A percentile compares a stretch with the other conserved stretches of the same genome.
Evolutionary conservation across 2,888 invertebrate genomes (phyloP).

Genomic region (Pyrrhosoma nymphula): DNA sequence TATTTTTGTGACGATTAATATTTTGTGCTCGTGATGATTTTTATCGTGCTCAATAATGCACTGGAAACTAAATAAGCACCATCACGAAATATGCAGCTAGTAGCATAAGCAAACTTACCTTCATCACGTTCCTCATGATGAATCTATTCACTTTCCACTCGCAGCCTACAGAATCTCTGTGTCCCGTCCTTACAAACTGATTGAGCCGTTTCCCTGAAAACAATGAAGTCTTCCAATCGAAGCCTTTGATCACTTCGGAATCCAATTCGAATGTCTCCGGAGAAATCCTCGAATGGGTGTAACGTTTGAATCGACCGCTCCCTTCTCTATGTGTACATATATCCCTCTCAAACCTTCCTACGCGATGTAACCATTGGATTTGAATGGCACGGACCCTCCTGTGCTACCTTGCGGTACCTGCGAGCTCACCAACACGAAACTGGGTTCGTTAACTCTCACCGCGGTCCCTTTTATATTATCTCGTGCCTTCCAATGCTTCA

Average conservation of each 20-base stretch:
- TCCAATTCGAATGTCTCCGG: constrained; percentile 16
- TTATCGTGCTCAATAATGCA: too few relatives aligned
- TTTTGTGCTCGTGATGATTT: too few relatives aligned
- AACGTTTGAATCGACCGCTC: neutral
- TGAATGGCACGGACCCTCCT: neutral
- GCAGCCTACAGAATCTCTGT: neutral
- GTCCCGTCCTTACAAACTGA: neutral
- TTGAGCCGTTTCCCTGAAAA: neutral
- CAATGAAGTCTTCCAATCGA: neutral
- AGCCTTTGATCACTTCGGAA: neutral
- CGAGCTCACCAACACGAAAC: constrained; percentile 25
- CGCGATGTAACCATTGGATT: neutral
- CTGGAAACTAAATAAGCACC: too few relatives aligned
- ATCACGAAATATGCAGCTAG: too few relatives aligned
- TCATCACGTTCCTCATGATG: neutral
- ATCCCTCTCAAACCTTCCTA: neutral
- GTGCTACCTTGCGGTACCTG: neutral
- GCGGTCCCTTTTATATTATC: constrained; percentile 39
- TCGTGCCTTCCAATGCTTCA: neutral
- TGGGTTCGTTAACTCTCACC: constrained; percentile 8
- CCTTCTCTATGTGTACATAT: neutral
- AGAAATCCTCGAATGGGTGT: neutral
- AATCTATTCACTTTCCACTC: neutral
- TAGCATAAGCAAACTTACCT: neutral
- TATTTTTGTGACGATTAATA: too few relatives aligned